Base-by-base conservation (phyloP, 2,113 vertebrate species). In the Mola mola region DNA sequence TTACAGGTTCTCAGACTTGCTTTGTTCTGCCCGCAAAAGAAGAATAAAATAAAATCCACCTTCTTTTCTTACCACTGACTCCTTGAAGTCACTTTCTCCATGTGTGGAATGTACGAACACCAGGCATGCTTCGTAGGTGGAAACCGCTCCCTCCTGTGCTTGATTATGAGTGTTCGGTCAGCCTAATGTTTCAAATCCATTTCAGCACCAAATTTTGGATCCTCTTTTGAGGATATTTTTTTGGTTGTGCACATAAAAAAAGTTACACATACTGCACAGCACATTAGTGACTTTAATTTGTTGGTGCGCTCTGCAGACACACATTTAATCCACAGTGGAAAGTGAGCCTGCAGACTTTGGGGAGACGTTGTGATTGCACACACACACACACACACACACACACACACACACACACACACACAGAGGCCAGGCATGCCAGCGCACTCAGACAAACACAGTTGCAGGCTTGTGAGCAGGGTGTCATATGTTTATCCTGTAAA, bases 311-410 rank as follows among this genome's bases (percentile, higher is more conserved):
- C 44, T 24, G 46, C 70, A 66, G 68, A 74, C 77, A 65, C 66
- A 67, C 26, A 61, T 80, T 68, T 64, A 75, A 81, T 86, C 78
- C 75, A 83, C 43, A 63, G 86, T 65, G 72, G 76, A 78, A 83
- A 82, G 79, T 69, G 62, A 72, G 74, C 69, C 60, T 72, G 71
- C 53, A 84, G 77, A 80, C 73, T 68, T 78, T 73, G 67, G 43
- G 74, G 66, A 81, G 75, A 63, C 64, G 21, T 33, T 31, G 41
- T 28, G 55, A 62, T 60, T 12, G 17, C 31, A 47, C 24, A 28
- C 11, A 19, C 31, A 21, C 3, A 16, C 42, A 19, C n/a, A 37
- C 28, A 24, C 52, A 16, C 40, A 43, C 26, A 33, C 26, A 61
- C 29, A 21, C n/a, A 38, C 13, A 15, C 33, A 26, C 34, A 15